Base-by-base conservation (phyloP, 2,888 invertebrate species). In the Tuberolachnus salignus region DNA sequence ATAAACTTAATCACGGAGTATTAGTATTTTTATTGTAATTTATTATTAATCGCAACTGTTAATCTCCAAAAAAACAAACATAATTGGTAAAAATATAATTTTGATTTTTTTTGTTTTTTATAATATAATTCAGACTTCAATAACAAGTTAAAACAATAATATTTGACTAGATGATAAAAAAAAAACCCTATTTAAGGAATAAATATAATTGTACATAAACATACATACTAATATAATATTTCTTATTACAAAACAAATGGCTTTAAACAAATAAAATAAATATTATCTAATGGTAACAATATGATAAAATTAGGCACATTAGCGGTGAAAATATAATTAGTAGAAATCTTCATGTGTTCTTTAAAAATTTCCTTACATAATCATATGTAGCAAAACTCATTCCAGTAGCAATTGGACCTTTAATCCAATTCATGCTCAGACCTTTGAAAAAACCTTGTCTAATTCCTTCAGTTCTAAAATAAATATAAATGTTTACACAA, bases 401-500 rank as follows among this genome's bases (percentile, higher is more conserved):
- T 80, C 98, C 98, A 13, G 94, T 94, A 0, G 94, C 93, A 72
- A 94, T 91, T 10, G 94, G 94, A 0, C 94, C 94, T 85, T 94
- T 94, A 73, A 99, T 92, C 97, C 98, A 99, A 87, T 99, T 99
- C 96, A 99, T 96, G 83, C 95, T 95, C n/a, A 99, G 89, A 0
- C 99, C 99, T 86, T 99, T 99, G 89, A 94, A 99, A 85, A 98
- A 92, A 0, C 98, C 98, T 71, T 91, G 89, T 85, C 90, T 90
- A 42, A 94, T 85, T 46, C 99, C 98, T 86, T 99, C 98, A 82
- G 91, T 90, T 80, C 94, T 94, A 87, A 67, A 86, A 86, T 83
- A 78, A 23, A 64, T 19, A 23, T 42, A 19, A 19, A 44, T 19
- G 53, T 42, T 1, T 53, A n/a, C 23, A n/a, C 16, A 44, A 4